A percentile compares a stretch with the other conserved stretches of the same genome.
Conservation (phyloP, 1,140 invertebrate genomes). For the Grapholita molesta region DNA sequence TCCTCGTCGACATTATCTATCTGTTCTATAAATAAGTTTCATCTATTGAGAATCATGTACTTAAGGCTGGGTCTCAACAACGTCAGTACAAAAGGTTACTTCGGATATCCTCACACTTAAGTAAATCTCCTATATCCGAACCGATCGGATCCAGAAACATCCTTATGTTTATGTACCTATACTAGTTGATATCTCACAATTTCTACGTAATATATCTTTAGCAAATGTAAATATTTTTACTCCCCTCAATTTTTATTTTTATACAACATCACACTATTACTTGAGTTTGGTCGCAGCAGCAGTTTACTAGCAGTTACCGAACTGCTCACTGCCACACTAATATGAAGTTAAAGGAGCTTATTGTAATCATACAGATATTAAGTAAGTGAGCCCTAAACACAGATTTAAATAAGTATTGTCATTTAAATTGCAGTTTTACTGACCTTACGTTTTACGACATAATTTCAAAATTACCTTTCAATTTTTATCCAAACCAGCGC, state of each 20-base stretch:
- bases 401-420: too few species aligned
- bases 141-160: conserved; percentile 39
- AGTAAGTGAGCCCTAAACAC: too few species aligned
- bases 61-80: conserved; percentile 36
- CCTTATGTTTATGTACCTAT: not conserved
- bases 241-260: too few species aligned
- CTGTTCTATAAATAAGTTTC: not conserved
- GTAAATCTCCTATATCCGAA: conserved; percentile 66
- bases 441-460: too few species aligned
- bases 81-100: conserved; percentile 48
- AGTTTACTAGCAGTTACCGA: too few species aligned
- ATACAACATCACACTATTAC: too few species aligned
- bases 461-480: not conserved
- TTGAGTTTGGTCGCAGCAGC: too few species aligned
- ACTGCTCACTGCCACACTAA: too few species aligned
- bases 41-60: not conserved
- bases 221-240: too few species aligned
- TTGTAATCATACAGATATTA: too few species aligned
- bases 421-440: too few species aligned
- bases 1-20: not conserved
- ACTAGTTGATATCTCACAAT: not conserved
- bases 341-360: too few species aligned
- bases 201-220: not conserved
- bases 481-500: not conserved
- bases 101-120: conserved; percentile 58